Conservation (phyloP, 1,140 invertebrate species). For the Eriocheir sinensis region DNA sequence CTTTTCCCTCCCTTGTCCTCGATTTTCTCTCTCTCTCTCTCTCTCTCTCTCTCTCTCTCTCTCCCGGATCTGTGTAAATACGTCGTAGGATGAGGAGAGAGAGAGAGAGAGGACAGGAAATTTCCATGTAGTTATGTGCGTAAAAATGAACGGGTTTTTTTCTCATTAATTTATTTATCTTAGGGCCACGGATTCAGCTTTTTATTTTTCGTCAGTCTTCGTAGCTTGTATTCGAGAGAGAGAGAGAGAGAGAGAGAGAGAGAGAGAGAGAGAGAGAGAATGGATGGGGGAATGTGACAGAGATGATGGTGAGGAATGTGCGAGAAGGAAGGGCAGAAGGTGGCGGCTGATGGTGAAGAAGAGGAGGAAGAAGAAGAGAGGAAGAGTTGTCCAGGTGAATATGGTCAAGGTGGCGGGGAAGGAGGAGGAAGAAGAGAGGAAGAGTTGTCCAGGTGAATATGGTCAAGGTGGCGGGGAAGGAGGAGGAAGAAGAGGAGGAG, state of each 20-base stretch:
- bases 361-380: background rate
- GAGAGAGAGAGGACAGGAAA: background rate
- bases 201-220: too few species aligned
- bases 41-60: constrained; percentile 40
- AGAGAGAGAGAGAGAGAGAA: background rate
- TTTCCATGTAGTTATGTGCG: background rate
- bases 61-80: background rate
- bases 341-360: background rate
- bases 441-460: background rate
- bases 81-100: background rate
- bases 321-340: background rate
- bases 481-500: too few species aligned
- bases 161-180: too few species aligned
- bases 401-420: background rate
- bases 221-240: background rate
- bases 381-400: background rate
- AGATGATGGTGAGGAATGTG: background rate
- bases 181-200: too few species aligned
- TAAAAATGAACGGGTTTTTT: background rate
- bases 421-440: background rate
- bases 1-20: constrained; percentile 41
- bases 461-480: background rate
- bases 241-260: constrained; percentile 1
- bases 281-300: background rate
- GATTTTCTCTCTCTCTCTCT: background rate